phyloP scores from a whole-genome alignment of 1,140 invertebrate species.

The Spodoptera litura region DNA sequence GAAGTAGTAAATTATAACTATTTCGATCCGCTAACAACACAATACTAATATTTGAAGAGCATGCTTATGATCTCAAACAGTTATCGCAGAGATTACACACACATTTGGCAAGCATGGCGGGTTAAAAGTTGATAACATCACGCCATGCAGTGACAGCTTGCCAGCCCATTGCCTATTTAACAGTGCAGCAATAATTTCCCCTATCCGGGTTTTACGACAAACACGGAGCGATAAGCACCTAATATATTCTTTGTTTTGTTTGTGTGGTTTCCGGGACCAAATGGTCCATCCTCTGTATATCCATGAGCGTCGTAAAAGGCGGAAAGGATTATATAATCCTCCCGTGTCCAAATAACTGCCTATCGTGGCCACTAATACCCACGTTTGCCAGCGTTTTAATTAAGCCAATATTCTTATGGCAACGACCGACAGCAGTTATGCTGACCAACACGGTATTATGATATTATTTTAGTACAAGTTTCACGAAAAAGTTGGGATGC shows the following conservation, averaged over 20 bases:
- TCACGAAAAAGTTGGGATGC: background rate
- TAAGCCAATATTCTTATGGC: conserved; percentile 1
- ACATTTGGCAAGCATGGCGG: conserved; percentile 29
- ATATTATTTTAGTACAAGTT: background rate
- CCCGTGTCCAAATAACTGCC: background rate
- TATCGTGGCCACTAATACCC: conserved; percentile 6
- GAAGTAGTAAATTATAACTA: too few species aligned
- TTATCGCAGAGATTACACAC: conserved; percentile 16
- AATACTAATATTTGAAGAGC: background rate
- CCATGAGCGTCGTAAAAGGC: conserved; percentile 1
- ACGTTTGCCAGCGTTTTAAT: conserved; percentile 8
- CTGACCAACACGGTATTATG: background rate
- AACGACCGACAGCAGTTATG: too few species aligned
- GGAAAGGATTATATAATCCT: conserved; percentile 7
- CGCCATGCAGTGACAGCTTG: conserved; percentile 30
- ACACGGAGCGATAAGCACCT: conserved; percentile 30
- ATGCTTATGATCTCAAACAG: conserved; percentile 32
- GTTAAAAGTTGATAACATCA: conserved; percentile 34
- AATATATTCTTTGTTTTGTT: conserved; percentile 39
- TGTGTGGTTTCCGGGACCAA: conserved; percentile 12
- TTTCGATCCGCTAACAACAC: too few species aligned
- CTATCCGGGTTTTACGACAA: conserved; percentile 21
- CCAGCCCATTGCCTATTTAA: conserved; percentile 29
- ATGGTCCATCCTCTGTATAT: conserved; percentile 2
- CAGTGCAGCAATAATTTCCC: conserved; percentile 38